Conservation (phyloP, 2,888 invertebrate genomes). For the Salticus scenicus region DNA sequence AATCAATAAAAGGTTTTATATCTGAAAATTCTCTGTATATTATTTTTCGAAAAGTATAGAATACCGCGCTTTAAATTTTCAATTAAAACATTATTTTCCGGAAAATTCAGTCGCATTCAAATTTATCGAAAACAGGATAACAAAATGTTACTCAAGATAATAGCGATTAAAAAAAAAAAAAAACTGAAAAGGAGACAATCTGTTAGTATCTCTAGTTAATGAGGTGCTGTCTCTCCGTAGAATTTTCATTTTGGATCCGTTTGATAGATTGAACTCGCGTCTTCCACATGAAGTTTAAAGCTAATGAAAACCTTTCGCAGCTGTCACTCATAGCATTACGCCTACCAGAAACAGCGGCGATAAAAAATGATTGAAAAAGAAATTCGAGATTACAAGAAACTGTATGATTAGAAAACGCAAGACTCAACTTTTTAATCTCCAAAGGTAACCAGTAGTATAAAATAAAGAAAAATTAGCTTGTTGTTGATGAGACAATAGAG, state of each 20-base stretch:
- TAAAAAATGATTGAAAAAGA: slow-evolving; percentile 56
- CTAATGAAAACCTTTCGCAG: slow-evolving; percentile 69
- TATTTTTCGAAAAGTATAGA: too few species aligned
- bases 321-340: slow-evolving; percentile 66
- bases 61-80: too few species aligned
- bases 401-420: slow-evolving; percentile 65
- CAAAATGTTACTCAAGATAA: slow-evolving; percentile 38
- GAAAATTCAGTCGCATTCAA: too few species aligned
- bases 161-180: slow-evolving; percentile 47
- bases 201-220: slow-evolving; percentile 67
- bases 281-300: slow-evolving; percentile 66
- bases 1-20: too few species aligned
- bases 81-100: too few species aligned
- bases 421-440: slow-evolving; percentile 63
- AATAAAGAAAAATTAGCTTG: slow-evolving; percentile 24
- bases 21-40: too few species aligned
- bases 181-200: slow-evolving; percentile 64
- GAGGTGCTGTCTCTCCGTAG: slow-evolving; percentile 60
- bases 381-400: slow-evolving; percentile 57
- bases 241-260: slow-evolving; percentile 59
- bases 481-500: too few species aligned
- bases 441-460: slow-evolving; percentile 34
- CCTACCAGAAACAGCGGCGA: slow-evolving; percentile 58
- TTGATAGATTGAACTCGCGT: slow-evolving; percentile 67
- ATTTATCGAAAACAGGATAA: too few species aligned